Evolutionary conservation across 2,797 vertebrate genomes (phyloP).

Genomic region (Coracias cyanogaster): DNA sequence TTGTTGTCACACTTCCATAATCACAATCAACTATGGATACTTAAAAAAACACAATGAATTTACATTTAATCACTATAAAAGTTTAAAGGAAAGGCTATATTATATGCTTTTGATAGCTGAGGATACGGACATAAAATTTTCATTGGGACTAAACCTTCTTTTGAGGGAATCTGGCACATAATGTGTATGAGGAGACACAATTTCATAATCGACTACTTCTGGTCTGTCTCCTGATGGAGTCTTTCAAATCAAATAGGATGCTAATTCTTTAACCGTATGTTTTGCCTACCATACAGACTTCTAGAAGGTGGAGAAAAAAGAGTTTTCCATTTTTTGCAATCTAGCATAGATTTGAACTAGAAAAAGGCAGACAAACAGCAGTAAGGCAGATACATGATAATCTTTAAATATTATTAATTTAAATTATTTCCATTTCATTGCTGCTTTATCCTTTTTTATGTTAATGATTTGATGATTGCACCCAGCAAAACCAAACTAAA

Average conservation of each 20-base stretch:
- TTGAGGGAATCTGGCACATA: neutral
- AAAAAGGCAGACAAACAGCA: neutral
- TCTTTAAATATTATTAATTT: neutral
- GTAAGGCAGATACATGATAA: neutral
- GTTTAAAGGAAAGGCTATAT: slow-evolving; percentile 23
- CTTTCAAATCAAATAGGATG: slow-evolving; percentile 14
- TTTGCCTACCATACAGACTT: neutral
- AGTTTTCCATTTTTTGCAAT: neutral
- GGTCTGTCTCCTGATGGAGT: neutral
- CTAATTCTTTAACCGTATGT: neutral
- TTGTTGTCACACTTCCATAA: slow-evolving; percentile 31
- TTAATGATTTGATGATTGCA: neutral
- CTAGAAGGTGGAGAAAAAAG: neutral
- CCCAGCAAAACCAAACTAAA: neutral
- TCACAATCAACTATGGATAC: slow-evolving; percentile 61
- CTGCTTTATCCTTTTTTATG: neutral
- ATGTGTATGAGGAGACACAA: neutral
- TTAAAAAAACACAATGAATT: slow-evolving; percentile 51
- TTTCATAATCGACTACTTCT: neutral
- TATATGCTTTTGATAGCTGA: neutral
- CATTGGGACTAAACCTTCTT: neutral
- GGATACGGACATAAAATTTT: neutral
- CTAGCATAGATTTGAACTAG: neutral
- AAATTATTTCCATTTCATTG: slow-evolving; percentile 2
- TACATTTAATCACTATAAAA: slow-evolving; percentile 15